A percentile compares a stretch with the other conserved stretches of the same genome.
phyloP scores from a whole-genome alignment of 2,113 vertebrate species.

The Phainopepla nitens region DNA sequence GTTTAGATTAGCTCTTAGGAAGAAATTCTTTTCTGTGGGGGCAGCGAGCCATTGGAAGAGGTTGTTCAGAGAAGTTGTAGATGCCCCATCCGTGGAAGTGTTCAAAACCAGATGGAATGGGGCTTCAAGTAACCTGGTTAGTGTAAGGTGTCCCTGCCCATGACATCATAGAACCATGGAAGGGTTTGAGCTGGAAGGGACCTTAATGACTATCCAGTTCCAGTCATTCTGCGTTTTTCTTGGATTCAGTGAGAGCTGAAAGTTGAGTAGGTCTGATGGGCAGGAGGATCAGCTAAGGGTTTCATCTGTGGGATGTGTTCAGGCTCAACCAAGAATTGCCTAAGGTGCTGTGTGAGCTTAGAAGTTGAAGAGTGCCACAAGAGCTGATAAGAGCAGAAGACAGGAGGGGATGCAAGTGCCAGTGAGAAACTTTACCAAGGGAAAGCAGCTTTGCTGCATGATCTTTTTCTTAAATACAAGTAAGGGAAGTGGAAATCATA shows the following conservation, averaged over 20 bases:
- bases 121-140: not conserved
- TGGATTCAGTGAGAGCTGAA: not conserved
- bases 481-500: not conserved
- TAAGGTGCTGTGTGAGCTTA: not conserved
- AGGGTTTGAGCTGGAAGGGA: not conserved
- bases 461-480: not conserved
- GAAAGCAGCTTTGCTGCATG: not conserved
- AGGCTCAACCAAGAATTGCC: not conserved
- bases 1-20: not conserved
- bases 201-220: not conserved
- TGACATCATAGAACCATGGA: not conserved
- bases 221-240: not conserved
- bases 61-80: not conserved
- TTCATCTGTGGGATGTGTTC: not conserved
- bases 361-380: not conserved
- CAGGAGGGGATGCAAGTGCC: accelerated
- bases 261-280: not conserved
- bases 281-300: not conserved
- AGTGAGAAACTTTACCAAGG: not conserved
- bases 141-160: not conserved
- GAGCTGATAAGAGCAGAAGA: not conserved
- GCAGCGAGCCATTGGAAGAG: not conserved
- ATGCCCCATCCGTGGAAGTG: not conserved
- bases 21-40: not conserved
- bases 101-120: not conserved